phyloP scores from a whole-genome alignment of 2,113 vertebrate species.

The Chlamydotis undulata region DNA sequence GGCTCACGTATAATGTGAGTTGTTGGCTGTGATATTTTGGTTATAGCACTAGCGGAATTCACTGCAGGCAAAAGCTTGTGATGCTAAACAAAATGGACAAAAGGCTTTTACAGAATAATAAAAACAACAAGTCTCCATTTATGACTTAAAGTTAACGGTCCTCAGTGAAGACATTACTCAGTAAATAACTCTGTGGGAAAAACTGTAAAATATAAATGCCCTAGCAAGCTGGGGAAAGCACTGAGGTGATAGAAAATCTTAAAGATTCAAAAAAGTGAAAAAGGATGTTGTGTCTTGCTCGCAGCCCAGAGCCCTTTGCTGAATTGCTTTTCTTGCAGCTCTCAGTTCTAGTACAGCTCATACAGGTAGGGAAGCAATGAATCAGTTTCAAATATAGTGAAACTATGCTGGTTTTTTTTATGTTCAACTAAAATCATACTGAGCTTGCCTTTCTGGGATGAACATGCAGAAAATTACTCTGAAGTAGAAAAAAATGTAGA shows the following conservation, averaged over 20 bases:
- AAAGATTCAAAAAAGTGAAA: neutral
- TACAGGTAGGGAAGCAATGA: neutral
- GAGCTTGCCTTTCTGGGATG: neutral
- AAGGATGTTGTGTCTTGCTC: neutral
- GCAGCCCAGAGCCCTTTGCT: neutral
- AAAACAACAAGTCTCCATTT: slow-evolving; percentile 58
- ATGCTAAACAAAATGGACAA: slow-evolving; percentile 69
- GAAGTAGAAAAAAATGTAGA: neutral
- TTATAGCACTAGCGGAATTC: slow-evolving; percentile 47
- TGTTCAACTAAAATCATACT: neutral
- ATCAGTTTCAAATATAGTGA: neutral
- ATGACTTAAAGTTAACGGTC: slow-evolving; percentile 46
- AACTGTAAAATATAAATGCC: slow-evolving; percentile 55
- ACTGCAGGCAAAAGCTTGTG: slow-evolving; percentile 57
- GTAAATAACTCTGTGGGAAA: slow-evolving; percentile 57
- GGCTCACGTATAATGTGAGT: slow-evolving; percentile 46
- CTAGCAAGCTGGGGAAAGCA: slow-evolving; percentile 3
- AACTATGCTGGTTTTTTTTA: neutral
- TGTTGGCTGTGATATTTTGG: slow-evolving; percentile 60
- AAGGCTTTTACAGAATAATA: slow-evolving; percentile 64
- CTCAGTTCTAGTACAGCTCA: neutral
- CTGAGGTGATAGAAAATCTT: neutral
- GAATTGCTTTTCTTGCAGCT: neutral
- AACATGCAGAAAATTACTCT: neutral
- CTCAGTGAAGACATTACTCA: slow-evolving; percentile 9